Conservation (phyloP, 2,888 invertebrate species). For the Catocala sponsa region DNA sequence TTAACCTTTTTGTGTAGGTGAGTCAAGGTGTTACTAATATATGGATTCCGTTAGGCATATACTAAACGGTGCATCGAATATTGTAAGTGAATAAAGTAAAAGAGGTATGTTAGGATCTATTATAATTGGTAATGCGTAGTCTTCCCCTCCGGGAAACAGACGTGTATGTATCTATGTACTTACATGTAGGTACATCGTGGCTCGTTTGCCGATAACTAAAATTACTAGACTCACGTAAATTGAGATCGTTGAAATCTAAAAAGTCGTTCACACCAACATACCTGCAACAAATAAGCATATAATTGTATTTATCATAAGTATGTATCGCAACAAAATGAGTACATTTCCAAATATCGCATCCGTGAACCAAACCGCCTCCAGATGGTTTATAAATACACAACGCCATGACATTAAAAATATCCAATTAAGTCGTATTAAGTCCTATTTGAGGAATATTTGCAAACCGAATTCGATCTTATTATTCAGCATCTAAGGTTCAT, state of each 20-base stretch:
- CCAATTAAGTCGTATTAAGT: constrained; percentile 68
- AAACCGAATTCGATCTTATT: constrained; percentile 57
- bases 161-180: too few relatives aligned
- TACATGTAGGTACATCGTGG: too few relatives aligned
- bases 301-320: constrained; percentile 19
- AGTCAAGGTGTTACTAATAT: too few relatives aligned
- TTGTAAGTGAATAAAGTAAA: too few relatives aligned
- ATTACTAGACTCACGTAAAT: background rate
- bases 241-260: background rate
- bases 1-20: too few relatives aligned
- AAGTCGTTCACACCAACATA: constrained; percentile 44
- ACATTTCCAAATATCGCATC: constrained; percentile 55
- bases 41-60: too few relatives aligned
- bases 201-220: too few relatives aligned
- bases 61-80: too few relatives aligned
- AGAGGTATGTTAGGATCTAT: too few relatives aligned
- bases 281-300: constrained; percentile 59
- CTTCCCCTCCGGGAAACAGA: too few relatives aligned
- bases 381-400: constrained; percentile 76
- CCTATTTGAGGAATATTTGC: constrained; percentile 54
- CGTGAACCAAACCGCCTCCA: constrained; percentile 61
- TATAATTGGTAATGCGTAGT: too few relatives aligned
- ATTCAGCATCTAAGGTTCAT: constrained; percentile 36
- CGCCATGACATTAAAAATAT: constrained; percentile 75
- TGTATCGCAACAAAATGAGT: constrained; percentile 18